These are phyloP conservation scores for Alentia gelatinosa DNA, from an alignment of 2,888 invertebrate species.

Conservation along the genomic window DNA sequence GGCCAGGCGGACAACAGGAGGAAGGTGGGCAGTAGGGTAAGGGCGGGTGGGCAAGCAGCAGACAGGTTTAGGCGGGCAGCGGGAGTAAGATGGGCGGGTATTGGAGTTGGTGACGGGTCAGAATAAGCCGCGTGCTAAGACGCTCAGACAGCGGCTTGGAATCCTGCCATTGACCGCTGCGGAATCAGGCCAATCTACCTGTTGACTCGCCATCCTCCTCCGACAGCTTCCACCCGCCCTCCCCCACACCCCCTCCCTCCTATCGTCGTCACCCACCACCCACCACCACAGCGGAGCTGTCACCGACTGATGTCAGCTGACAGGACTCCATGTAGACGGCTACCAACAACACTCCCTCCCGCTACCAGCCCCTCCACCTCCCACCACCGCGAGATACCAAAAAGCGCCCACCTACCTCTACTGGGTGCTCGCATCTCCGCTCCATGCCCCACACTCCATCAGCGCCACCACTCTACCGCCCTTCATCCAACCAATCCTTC, in stretches of 20 bases:
- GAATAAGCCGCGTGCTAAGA: not conserved
- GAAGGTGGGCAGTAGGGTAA: no score
- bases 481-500: no score
- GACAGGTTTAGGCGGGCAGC: not conserved
- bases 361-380: not conserved
- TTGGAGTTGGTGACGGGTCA: not conserved
- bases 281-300: not conserved
- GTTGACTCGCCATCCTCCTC: not conserved
- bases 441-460: no score
- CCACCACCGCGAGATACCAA: no score
- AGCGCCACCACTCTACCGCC: no score
- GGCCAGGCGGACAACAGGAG: no score
- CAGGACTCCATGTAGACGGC: not conserved
- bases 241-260: not conserved
- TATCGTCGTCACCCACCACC: not conserved
- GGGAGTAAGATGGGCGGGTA: not conserved
- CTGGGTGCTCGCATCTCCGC: no score
- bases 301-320: not conserved
- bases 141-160: not conserved
- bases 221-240: not conserved
- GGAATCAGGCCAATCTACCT: slow-evolving; percentile 31
- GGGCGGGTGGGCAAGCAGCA: not conserved
- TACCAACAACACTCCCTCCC: not conserved
- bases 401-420: no score
- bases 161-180: not conserved